A percentile compares a stretch with the other conserved stretches of the same genome.
Conservation (phyloP, 2,113 vertebrate species). For the Nesoenas mayeri region DNA sequence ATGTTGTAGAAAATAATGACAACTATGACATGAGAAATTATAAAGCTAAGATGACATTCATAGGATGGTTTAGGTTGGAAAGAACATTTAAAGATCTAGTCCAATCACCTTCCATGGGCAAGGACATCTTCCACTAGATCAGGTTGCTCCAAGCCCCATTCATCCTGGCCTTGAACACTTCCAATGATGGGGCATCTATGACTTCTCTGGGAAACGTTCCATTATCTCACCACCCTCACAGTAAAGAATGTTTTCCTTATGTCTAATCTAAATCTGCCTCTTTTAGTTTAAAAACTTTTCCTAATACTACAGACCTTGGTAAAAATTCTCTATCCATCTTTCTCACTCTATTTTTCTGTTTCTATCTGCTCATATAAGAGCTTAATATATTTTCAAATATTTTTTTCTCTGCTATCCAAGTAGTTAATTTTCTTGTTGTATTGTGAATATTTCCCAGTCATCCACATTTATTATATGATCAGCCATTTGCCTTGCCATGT, state of each 20-base stretch:
- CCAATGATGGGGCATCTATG: background rate
- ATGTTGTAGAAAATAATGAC: background rate
- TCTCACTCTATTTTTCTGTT: background rate
- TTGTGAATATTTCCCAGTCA: background rate
- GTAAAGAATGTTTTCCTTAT: background rate
- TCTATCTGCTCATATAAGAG: background rate
- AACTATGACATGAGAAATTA: background rate
- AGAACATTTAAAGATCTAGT: rapidly evolving
- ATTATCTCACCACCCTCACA: background rate
- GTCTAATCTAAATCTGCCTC: background rate
- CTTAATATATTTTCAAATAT: background rate
- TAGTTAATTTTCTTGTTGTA: background rate
- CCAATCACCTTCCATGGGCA: rapidly evolving
- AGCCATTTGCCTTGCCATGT: background rate
- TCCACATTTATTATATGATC: background rate
- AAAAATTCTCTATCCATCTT: background rate
- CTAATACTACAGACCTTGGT: background rate
- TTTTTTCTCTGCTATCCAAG: background rate
- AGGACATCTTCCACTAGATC: rapidly evolving
- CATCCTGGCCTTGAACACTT: background rate
- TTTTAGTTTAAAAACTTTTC: background rate
- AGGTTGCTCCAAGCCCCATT: background rate
- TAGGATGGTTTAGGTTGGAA: background rate
- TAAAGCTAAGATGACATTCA: background rate
- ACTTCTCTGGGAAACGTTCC: background rate